These are phyloP conservation scores for Gnatocerus cornutus DNA, from an alignment of 2,888 invertebrate species.

Conservation along the genomic window DNA sequence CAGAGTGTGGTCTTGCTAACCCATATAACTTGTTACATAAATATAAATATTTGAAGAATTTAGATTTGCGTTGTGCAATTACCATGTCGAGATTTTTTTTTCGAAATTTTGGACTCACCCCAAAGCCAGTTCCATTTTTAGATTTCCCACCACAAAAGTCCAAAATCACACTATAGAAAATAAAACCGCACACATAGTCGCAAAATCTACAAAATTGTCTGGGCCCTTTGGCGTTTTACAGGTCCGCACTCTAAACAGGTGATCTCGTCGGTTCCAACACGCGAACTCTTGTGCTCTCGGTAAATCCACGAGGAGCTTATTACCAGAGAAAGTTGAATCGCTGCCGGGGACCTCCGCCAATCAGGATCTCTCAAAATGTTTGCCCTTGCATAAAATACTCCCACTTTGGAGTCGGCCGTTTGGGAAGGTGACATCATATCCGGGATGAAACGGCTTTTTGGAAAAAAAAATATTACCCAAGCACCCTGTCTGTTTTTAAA, in stretches of 20 bases:
- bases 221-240: not conserved
- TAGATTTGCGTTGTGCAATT: too few relatives aligned
- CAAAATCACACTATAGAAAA: slow-evolving; percentile 12
- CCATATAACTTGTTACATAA: not conserved
- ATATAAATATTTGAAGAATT: too few relatives aligned
- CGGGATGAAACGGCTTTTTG: not conserved
- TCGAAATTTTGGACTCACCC: too few relatives aligned
- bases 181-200: slow-evolving; percentile 34
- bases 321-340: slow-evolving; percentile 55
- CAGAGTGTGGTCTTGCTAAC: not conserved
- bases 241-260: slow-evolving; percentile 18
- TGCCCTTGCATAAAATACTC: slow-evolving; percentile 28
- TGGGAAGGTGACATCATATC: slow-evolving; percentile 5
- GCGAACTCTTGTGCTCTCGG: slow-evolving; percentile 49
- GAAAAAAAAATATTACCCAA: too few relatives aligned
- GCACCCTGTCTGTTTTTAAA: slow-evolving; percentile 2
- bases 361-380: slow-evolving; percentile 53
- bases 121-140: slow-evolving; percentile 37
- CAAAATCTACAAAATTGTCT: not conserved
- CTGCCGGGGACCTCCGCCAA: slow-evolving; percentile 50
- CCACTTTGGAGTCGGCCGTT: not conserved
- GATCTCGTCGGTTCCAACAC: slow-evolving; percentile 48
- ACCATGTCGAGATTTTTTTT: too few relatives aligned
- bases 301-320: slow-evolving; percentile 50
- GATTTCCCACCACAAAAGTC: not conserved